phyloP scores from a whole-genome alignment of 2,797 vertebrate genomes.

The Halcyon badia region DNA sequence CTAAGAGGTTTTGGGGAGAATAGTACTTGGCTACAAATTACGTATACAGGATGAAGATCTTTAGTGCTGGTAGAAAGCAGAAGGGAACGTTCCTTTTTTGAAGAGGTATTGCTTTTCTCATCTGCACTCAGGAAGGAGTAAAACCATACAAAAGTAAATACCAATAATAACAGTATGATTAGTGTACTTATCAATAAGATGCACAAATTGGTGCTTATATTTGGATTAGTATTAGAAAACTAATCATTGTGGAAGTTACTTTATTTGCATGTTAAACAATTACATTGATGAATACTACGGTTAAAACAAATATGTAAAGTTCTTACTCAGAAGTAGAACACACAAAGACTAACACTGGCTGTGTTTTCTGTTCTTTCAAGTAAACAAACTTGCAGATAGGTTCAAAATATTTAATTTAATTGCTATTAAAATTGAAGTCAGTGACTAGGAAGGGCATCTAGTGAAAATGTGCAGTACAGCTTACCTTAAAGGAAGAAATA shows the following conservation, averaged over 20 bases:
- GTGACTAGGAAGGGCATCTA: neutral
- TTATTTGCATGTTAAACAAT: neutral
- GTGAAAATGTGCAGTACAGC: neutral
- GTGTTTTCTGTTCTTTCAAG: neutral
- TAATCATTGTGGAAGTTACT: neutral
- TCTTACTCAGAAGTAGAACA: neutral
- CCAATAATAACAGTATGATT: neutral
- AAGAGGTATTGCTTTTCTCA: neutral
- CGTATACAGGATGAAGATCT: neutral
- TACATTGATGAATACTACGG: neutral
- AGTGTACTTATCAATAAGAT: neutral
- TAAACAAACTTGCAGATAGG: neutral
- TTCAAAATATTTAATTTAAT: conserved; percentile 35
- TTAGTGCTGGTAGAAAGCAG: neutral
- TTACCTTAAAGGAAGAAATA: conserved; percentile 51
- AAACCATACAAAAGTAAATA: neutral
- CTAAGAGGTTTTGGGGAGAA: neutral
- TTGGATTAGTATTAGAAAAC: neutral
- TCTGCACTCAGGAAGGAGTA: neutral
- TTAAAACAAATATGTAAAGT: neutral
- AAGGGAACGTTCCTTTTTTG: neutral
- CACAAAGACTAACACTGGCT: neutral
- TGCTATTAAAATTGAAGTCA: conserved; percentile 8
- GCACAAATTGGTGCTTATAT: neutral
- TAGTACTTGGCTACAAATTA: neutral